Evolutionary conservation across 2,888 invertebrate genomes (phyloP), one percentile per base, ranked within the genome.

Genomic region (Protodeltote pygarga): DNA sequence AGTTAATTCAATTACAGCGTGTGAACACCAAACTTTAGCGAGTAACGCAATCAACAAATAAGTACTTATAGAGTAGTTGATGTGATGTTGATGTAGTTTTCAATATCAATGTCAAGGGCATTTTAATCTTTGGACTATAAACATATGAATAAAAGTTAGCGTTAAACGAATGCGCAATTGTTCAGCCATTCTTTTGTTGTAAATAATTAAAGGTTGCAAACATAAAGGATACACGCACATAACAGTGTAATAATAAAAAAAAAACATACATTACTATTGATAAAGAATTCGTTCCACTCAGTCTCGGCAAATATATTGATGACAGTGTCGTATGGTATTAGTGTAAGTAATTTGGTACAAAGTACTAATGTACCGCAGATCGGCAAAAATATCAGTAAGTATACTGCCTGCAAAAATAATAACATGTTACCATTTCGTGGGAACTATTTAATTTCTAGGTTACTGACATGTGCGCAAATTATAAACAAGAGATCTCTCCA

Each of bases 281-380:
- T 93, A 78, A 98, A 96, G 85, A 97, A 97, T 77, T 97, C 97
- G 64, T 93, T 94, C 95, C 97, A 97, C 23, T 95, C 94, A 3
- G 96, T 96, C 64, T 95, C 95, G 0, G 96, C 94, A 79, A 97
- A 97, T 35, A 96, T 93, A 66, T 95, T 94, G 69, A 95, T 93
- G 5, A 94, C 92, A 15, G 93, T 89, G 54, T 94, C 94, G 40
- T 94, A 93, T 0, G 95, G 95, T 73, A 95, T 94, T 39, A 96
- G 86, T n/a, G 95, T 95, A 33, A 96, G 87, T 49, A 96, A 84
- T 83, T 96, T 96, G 25, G 94, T 94, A 79, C 95, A 95, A 13
- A 97, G 87, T 17, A 96, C 93, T 33, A 96, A 87, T 19, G 95
- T 95, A 2, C 96, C 95, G 63, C 96, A 93, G 28, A 97, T 93